A percentile compares a stretch with the other conserved stretches of the same genome.
Evolutionary conservation across 1,140 invertebrate species (phyloP).

Genomic region (Pygmarrhopalites habei): DNA sequence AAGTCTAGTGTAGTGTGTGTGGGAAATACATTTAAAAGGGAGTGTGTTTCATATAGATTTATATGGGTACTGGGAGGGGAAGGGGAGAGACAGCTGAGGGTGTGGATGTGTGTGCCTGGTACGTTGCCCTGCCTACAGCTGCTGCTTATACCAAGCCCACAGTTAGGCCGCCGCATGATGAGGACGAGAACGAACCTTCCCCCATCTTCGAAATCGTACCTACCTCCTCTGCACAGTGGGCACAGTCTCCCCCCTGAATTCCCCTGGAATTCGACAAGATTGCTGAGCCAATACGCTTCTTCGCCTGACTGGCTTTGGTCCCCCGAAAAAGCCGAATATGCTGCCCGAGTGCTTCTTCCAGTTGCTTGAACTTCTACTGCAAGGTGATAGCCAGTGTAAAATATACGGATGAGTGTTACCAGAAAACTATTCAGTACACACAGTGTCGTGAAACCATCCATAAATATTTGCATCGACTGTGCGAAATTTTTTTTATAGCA

Average conservation of each 20-base stretch:
- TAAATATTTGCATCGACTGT: conserved; percentile 36
- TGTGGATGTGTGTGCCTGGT: no score
- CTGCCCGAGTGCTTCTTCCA: conserved; percentile 28
- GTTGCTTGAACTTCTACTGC: conserved; percentile 24
- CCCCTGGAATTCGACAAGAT: conserved; percentile 35
- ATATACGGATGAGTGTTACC: conserved; percentile 33
- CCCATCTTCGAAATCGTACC: no score
- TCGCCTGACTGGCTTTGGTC: conserved; percentile 28
- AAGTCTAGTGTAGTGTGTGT: no score
- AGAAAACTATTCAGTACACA: conserved; percentile 32
- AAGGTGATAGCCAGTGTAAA: conserved; percentile 31
- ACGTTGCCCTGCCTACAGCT: no score
- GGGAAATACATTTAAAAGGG: no score
- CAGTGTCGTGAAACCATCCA: conserved; percentile 35
- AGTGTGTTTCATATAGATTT: no score
- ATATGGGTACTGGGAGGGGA: no score
- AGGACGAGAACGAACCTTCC: no score
- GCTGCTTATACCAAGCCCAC: no score
- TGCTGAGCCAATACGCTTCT: conserved; percentile 40
- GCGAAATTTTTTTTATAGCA: conserved; percentile 17
- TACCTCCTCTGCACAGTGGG: no score
- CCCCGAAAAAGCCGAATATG: conserved; percentile 28
- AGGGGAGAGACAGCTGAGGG: no score
- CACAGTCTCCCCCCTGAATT: conserved; percentile 30
- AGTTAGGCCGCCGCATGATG: no score